Evolutionary conservation across 2,797 vertebrate species (phyloP), one percentile per base, ranked within the genome.

Genomic region (Chelon auratus): DNA sequence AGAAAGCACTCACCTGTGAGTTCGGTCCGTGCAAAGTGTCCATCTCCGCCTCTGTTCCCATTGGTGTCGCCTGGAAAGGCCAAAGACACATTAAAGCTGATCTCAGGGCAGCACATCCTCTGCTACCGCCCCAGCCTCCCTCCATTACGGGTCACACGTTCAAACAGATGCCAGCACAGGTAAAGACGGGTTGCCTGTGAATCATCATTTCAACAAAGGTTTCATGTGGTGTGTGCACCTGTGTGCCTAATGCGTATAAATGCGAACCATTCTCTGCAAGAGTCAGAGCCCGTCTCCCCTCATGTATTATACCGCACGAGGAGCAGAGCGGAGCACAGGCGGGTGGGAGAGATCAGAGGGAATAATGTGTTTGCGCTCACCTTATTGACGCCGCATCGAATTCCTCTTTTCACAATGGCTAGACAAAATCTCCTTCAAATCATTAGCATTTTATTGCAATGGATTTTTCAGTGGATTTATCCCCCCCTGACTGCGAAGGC

Each of bases 11-110:
- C 94, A 99, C 98, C 97, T 93, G 97, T 95, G 77, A 94, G 95
- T 92, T 98, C 96, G 50, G 96, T 97, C 86, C 95, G 95, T 85
- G 96, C 94, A 52, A 95, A 98, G 93, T 97, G 97, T 83, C 96
- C 96, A 53, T 98, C 96, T 91, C 96, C 95, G 4, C 94, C 95
- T 92, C 97, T 99, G 73, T 94, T 96, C 68, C 95, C 97, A 18
- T 95, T 95, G 78, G 96, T 94, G 85, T 97, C 97, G 72, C 97
- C 97, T 98, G 92, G 40, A 87, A 79, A 83, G 51, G 66, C 58
- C 64, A 82, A 56, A 87, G 60, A 82, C 58, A 72, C 52, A 71
- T 76, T 72, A 54, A 68, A 66, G 24, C 45, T 11, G 47, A 71
- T 59, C 54, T 63, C 74, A 75, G 72, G 78, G 69, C 77, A 51